Evolutionary conservation across 2,888 invertebrate genomes (phyloP).

Genomic region (Lasioglossum villosulum): DNA sequence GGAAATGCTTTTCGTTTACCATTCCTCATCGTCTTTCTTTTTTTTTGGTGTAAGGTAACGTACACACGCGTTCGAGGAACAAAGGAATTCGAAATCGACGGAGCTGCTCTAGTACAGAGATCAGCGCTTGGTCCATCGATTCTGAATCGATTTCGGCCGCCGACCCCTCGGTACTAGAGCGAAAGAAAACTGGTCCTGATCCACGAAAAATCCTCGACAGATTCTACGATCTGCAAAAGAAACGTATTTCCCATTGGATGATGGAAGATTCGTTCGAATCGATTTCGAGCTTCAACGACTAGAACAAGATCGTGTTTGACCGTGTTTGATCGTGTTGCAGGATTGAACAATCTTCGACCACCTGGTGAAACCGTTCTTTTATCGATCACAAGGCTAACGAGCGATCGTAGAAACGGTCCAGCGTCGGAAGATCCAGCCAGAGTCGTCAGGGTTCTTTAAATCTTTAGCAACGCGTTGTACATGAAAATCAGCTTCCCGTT

Average conservation of each 20-base stretch:
- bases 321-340: not conserved
- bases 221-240: conserved; percentile 29
- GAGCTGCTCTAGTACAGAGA: too few relatives aligned
- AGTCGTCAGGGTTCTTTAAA: conserved; percentile 71
- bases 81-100: conserved; percentile 1
- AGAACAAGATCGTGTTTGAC: not conserved
- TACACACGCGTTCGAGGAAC: not conserved
- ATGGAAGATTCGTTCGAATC: conserved; percentile 21
- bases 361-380: not conserved
- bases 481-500: conserved; percentile 81
- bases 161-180: not conserved
- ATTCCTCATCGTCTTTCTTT: not conserved
- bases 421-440: conserved; percentile 7
- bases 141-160: not conserved
- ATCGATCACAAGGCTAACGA: not conserved
- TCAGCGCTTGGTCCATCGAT: not conserved
- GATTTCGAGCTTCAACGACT: not conserved
- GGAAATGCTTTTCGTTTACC: conserved; percentile 46
- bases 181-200: conserved; percentile 10
- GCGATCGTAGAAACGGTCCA: conserved; percentile 35
- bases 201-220: conserved; percentile 12
- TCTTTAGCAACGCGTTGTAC: conserved; percentile 79
- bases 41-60: conserved; percentile 11
- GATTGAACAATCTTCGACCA: conserved; percentile 4
- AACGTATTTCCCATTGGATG: conserved; percentile 2